A percentile compares a stretch with the other conserved stretches of the same genome.
These are phyloP conservation scores for Standfussiana lucernea DNA, from an alignment of 2,888 invertebrate species.

Conservation along the genomic window DNA sequence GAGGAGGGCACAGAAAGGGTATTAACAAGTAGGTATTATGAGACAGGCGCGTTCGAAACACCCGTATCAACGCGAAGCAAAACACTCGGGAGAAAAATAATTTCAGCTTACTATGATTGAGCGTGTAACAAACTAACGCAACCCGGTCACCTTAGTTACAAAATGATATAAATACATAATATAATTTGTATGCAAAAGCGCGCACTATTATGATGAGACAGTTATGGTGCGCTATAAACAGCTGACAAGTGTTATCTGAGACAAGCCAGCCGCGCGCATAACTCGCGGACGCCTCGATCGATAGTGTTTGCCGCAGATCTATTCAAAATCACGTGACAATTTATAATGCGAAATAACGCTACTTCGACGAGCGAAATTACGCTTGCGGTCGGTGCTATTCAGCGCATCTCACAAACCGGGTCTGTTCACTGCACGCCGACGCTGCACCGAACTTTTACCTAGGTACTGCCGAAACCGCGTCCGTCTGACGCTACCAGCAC, in stretches of 20 bases:
- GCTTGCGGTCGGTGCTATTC: slow-evolving; percentile 62
- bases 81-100: slow-evolving; percentile 63
- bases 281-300: slow-evolving; percentile 70
- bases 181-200: slow-evolving; percentile 63
- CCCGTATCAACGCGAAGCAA: slow-evolving; percentile 43
- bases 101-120: slow-evolving; percentile 54
- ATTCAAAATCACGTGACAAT: slow-evolving; percentile 73
- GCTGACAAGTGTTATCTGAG: slow-evolving; percentile 76
- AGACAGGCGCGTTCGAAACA: slow-evolving; percentile 51
- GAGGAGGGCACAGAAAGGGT: slow-evolving; percentile 27
- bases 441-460: slow-evolving; percentile 32
- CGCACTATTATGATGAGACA: slow-evolving; percentile 57
- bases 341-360: slow-evolving; percentile 75
- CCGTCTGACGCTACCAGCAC: slow-evolving; percentile 22
- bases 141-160: slow-evolving; percentile 23
- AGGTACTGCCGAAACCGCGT: slow-evolving; percentile 41
- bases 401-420: slow-evolving; percentile 60
- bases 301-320: slow-evolving; percentile 74
- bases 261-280: slow-evolving; percentile 73
- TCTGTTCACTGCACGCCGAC: slow-evolving; percentile 42
- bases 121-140: slow-evolving; percentile 31
- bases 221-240: slow-evolving; percentile 70
- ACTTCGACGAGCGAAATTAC: slow-evolving; percentile 69
- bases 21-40: slow-evolving; percentile 63
- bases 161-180: slow-evolving; percentile 30